phyloP scores from a whole-genome alignment of 2,888 invertebrate genomes.

The Drosophila bunnanda region DNA sequence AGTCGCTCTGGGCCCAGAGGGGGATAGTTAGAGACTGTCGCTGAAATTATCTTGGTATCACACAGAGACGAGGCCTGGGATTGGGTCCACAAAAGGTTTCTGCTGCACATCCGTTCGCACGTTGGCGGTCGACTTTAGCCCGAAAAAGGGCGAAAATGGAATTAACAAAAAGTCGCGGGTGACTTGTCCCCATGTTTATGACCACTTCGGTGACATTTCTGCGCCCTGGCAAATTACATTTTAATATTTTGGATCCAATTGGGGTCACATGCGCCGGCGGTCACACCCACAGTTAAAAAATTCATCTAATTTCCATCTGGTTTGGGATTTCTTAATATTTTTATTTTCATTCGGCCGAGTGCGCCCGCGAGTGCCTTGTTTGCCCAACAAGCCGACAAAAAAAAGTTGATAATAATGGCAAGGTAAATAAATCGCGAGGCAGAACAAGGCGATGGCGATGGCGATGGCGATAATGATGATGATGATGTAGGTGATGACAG shows the following conservation, averaged over 20 bases:
- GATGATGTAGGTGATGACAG: slow-evolving; percentile 59
- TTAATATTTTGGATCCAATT: slow-evolving; percentile 69
- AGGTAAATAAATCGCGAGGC: slow-evolving; percentile 54
- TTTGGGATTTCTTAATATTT: slow-evolving; percentile 59
- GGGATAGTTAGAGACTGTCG: slow-evolving; percentile 31
- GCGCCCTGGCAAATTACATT: slow-evolving; percentile 62
- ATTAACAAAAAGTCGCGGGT: slow-evolving; percentile 18
- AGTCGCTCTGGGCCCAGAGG: neutral
- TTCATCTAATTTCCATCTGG: slow-evolving; percentile 45
- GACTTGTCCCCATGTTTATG: slow-evolving; percentile 45
- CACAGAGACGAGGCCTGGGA: slow-evolving; percentile 12
- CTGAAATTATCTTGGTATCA: slow-evolving; percentile 65
- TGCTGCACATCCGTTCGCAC: slow-evolving; percentile 78
- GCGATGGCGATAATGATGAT: slow-evolving; percentile 7
- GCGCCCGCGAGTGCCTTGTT: slow-evolving; percentile 62
- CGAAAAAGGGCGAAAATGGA: slow-evolving; percentile 3
- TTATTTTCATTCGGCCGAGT: slow-evolving; percentile 41
- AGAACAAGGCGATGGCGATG: slow-evolving; percentile 39
- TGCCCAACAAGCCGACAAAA: slow-evolving; percentile 62
- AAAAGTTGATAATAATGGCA: slow-evolving; percentile 73
- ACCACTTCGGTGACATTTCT: slow-evolving; percentile 62
- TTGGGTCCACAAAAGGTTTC: slow-evolving; percentile 45
- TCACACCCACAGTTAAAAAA: slow-evolving; percentile 59
- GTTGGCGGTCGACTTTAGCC: slow-evolving; percentile 40
- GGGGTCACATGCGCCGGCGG: slow-evolving; percentile 78